Base-by-base conservation (phyloP, 2,888 invertebrate genomes). In the Heliconius erato region DNA sequence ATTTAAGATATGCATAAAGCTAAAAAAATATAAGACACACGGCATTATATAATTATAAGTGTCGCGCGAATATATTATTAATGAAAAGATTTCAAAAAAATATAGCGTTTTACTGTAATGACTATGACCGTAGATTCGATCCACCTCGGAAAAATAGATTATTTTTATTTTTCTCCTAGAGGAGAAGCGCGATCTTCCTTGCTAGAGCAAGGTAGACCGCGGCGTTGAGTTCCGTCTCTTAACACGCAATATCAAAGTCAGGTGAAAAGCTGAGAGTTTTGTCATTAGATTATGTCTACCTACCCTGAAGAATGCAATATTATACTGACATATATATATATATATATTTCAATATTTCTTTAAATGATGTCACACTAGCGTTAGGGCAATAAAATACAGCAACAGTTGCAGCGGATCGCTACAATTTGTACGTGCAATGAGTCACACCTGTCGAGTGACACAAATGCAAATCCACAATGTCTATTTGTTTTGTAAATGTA, bases 341-440 rank as follows among this genome's bases (percentile, higher is more conserved):
- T 54, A 6, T 19, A 6, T n/a, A 14, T 65, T 14, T 14, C 11
- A 68, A 54, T 77, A 32, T 74, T 28, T 74, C 49, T 40, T 67
- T 40, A 81, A 77, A 79, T 91, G 89, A 90, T 90, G 90, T 89
- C 91, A 90, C 79, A 12, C 69, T 9, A 67, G 82, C 80, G 81
- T 80, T 83, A 74, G 68, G 32, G 67, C 68, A 81, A 84, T 85
- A 83, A 81, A 85, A 83, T 76, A 79, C 79, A 82, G 44, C 40
- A 68, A 77, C 79, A 79, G 68, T 67, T 77, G 54, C 32, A 80
- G 80, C 72, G 78, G 80, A 84, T 80, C 54, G 82, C 71, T 72
- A 82, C 84, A 82, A 79, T 83, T 83, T 67, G 82, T 80, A 83
- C 80, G 82, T 82, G 84, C 79, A 35, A 40, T 85, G 85, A 85